These are phyloP conservation scores for Volucella zonaria DNA, from an alignment of 2,888 invertebrate species.

Conservation along the genomic window DNA sequence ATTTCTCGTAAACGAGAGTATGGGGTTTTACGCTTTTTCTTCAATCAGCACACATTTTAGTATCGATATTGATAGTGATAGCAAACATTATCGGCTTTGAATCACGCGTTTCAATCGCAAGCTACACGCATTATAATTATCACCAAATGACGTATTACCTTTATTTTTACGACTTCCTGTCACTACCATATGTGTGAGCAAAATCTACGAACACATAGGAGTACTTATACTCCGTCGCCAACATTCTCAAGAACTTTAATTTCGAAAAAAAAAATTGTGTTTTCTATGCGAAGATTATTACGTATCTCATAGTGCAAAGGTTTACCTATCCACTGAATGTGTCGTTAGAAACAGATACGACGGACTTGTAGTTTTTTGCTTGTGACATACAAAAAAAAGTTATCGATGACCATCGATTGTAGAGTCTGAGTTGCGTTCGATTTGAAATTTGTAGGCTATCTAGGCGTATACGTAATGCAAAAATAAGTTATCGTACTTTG, in stretches of 20 bases:
- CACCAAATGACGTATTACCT: conserved; percentile 34
- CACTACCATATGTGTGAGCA: conserved; percentile 23
- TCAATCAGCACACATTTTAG: not conserved
- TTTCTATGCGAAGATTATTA: conserved; percentile 30
- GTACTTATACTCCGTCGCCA: not conserved
- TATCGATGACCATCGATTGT: conserved; percentile 24
- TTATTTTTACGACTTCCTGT: conserved; percentile 50
- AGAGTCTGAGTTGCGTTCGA: conserved; percentile 9
- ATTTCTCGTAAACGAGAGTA: conserved; percentile 28
- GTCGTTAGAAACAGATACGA: conserved; percentile 28
- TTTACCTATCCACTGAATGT: conserved; percentile 15
- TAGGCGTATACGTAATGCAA: conserved; percentile 57
- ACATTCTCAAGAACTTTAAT: conserved; percentile 11
- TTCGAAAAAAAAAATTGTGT: not conserved
- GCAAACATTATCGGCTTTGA: conserved; percentile 10
- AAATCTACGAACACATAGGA: conserved; percentile 9
- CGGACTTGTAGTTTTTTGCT: conserved; percentile 10
- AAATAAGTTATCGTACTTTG: not conserved
- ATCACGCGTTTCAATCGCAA: conserved; percentile 2
- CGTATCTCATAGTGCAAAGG: conserved; percentile 58
- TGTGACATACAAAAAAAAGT: conserved; percentile 4
- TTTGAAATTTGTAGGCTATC: conserved; percentile 29
- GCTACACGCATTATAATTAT: conserved; percentile 8
- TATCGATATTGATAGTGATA: conserved; percentile 4
- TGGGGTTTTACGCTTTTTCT: conserved; percentile 6